Evolutionary conservation across 2,888 invertebrate genomes (phyloP).

Genomic region (Mythimna lalbum): DNA sequence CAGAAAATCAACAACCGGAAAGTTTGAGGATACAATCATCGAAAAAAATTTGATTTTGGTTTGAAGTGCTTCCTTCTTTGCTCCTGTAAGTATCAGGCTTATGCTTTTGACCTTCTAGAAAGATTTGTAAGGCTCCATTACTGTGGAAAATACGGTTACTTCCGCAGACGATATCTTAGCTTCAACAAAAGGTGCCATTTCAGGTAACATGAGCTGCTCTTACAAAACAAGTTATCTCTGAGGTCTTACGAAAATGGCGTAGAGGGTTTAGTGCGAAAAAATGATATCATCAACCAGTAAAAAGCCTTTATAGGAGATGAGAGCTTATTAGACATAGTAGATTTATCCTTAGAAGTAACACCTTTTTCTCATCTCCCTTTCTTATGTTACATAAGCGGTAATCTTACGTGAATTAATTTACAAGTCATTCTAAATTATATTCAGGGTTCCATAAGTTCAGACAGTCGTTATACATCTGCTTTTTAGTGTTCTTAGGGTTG

Average conservation of each 20-base stretch:
- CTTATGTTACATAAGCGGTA: slow-evolving; percentile 2
- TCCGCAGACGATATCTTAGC: slow-evolving; percentile 56
- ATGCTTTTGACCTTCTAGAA: slow-evolving; percentile 50
- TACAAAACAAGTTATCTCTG: slow-evolving; percentile 47
- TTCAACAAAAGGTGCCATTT: slow-evolving; percentile 54
- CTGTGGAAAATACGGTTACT: slow-evolving; percentile 59
- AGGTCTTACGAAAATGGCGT: slow-evolving; percentile 26
- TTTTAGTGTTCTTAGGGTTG: slow-evolving; percentile 23
- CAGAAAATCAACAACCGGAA: slow-evolving; percentile 2
- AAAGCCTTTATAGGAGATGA: background rate
- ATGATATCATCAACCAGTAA: slow-evolving; percentile 21
- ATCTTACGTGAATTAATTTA: slow-evolving; percentile 15
- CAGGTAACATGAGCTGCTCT: slow-evolving; percentile 41
- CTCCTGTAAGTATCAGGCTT: background rate
- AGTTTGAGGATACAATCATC: background rate
- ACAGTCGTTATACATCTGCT: slow-evolving; percentile 20
- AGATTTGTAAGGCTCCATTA: slow-evolving; percentile 62
- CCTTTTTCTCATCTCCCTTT: background rate
- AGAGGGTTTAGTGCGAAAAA: slow-evolving; percentile 31
- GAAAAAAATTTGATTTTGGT: background rate
- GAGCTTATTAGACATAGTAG: slow-evolving; percentile 10
- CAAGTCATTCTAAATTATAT: slow-evolving; percentile 8
- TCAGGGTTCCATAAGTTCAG: slow-evolving; percentile 24
- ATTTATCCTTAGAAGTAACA: slow-evolving; percentile 2
- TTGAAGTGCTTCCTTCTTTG: background rate